These are phyloP conservation scores for Dysmachus trigonus DNA, from an alignment of 2,888 invertebrate genomes.

Conservation along the genomic window DNA sequence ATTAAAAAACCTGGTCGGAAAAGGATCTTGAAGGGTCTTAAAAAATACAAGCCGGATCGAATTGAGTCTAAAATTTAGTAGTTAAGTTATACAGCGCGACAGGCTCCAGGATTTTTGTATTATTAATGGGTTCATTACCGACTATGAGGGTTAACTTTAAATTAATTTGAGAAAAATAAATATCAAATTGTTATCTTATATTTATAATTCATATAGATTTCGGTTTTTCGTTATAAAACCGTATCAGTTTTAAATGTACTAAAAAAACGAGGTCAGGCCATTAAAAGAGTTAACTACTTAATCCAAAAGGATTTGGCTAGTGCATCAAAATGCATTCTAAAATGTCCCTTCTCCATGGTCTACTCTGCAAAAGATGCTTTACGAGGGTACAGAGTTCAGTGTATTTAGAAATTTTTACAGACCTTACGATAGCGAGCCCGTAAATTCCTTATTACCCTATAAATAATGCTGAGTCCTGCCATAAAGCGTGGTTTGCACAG, in stretches of 20 bases:
- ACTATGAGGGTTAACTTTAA: too few species aligned
- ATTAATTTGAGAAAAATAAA: too few species aligned
- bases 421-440: neutral
- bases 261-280: neutral
- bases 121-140: too few species aligned
- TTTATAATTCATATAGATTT: neutral
- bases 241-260: neutral
- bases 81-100: too few species aligned
- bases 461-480: slow-evolving; percentile 31
- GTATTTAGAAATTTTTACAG: neutral
- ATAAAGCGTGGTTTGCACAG: slow-evolving; percentile 12
- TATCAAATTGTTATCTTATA: neutral
- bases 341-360: neutral
- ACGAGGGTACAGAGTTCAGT: neutral
- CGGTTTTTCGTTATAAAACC: neutral
- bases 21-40: too few species aligned
- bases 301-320: neutral
- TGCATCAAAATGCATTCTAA: neutral
- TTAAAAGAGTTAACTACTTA: neutral
- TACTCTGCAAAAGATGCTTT: neutral
- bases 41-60: too few species aligned
- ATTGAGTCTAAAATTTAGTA: too few species aligned
- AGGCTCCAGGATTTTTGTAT: too few species aligned
- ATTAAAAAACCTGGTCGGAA: too few species aligned
- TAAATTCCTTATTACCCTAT: slow-evolving; percentile 44